Evolutionary conservation across 2,113 vertebrate species (phyloP).

Genomic region (Micronisus gabar): DNA sequence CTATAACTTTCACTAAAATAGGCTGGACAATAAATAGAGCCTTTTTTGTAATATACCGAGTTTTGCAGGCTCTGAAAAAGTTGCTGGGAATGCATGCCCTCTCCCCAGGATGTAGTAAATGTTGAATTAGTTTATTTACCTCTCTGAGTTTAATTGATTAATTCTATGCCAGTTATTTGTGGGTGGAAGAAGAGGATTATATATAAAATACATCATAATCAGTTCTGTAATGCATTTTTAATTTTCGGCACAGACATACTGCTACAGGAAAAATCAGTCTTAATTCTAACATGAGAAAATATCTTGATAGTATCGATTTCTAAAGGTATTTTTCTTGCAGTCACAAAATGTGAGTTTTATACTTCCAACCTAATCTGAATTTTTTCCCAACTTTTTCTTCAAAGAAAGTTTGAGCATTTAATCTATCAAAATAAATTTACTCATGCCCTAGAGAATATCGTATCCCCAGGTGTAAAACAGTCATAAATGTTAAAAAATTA

Average conservation of each 20-base stretch:
- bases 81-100: not conserved
- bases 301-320: constrained; percentile 5
- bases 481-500: not conserved
- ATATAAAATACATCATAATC: constrained; percentile 58
- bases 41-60: not conserved
- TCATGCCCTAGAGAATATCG: not conserved
- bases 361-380: not conserved
- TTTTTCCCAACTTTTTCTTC: not conserved
- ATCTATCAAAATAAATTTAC: not conserved
- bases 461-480: not conserved
- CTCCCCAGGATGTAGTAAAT: not conserved
- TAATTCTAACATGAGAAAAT: constrained; percentile 51
- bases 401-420: not conserved
- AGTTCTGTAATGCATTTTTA: constrained; percentile 70
- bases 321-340: constrained; percentile 30
- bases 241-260: constrained; percentile 58
- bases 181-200: not conserved
- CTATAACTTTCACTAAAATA: not conserved
- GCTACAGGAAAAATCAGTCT: constrained; percentile 63
- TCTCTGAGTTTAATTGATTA: not conserved
- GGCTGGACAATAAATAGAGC: not conserved
- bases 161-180: constrained; percentile 33
- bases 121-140: constrained; percentile 36
- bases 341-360: not conserved
- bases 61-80: not conserved